These are phyloP conservation scores for Erebia epiphron DNA, from an alignment of 2,888 invertebrate species.

Conservation along the genomic window DNA sequence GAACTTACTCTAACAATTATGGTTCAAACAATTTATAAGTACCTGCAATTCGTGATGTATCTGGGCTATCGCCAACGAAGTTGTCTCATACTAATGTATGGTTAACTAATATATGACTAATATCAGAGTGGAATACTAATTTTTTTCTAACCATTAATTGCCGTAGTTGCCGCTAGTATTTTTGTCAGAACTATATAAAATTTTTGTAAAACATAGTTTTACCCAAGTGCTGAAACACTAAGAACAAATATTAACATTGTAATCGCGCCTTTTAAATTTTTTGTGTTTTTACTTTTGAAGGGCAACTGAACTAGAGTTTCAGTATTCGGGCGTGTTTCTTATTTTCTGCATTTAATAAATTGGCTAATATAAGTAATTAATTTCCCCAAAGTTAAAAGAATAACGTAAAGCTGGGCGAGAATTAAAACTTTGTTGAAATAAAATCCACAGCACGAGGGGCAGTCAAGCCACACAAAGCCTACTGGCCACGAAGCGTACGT, in stretches of 20 bases:
- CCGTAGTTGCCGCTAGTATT: background rate
- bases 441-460: constrained; percentile 72
- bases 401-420: background rate
- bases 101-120: constrained; percentile 5
- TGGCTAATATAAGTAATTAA: background rate
- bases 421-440: constrained; percentile 34
- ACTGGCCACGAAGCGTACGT: constrained; percentile 73
- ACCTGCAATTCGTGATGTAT: background rate
- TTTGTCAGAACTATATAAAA: background rate
- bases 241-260: background rate
- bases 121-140: constrained; percentile 7
- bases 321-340: background rate
- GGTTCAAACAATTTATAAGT: background rate
- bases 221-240: background rate
- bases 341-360: constrained; percentile 3
- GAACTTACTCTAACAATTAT: background rate
- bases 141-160: constrained; percentile 5
- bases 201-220: background rate
- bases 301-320: background rate
- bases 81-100: constrained; percentile 5
- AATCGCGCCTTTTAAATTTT: background rate
- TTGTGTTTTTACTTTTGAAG: background rate
- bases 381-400: background rate
- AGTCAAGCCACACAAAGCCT: constrained; percentile 60
- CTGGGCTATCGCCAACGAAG: constrained; percentile 5